phyloP scores from a whole-genome alignment of 2,888 invertebrate species.

The Drosophila birchii region DNA sequence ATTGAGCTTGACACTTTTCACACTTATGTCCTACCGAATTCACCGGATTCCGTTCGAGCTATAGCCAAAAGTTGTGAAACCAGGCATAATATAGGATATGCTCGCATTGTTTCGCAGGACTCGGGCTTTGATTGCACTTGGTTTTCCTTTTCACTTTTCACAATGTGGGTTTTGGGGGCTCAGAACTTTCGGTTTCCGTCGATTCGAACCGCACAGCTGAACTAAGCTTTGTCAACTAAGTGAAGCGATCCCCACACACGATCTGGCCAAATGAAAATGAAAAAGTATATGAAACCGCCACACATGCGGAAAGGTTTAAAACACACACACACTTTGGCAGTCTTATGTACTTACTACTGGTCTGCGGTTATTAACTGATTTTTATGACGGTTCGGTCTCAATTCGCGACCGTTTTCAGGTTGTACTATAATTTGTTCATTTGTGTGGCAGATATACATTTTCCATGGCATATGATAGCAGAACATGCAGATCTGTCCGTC shows the following conservation, averaged over 20 bases:
- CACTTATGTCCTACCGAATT: conserved; percentile 71
- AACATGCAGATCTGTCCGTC: conserved; percentile 45
- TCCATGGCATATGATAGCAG: conserved; percentile 38
- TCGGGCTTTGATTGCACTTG: conserved; percentile 17
- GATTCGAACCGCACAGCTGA: conserved; percentile 56
- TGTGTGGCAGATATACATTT: conserved; percentile 39
- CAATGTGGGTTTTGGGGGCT: background rate
- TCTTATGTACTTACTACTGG: conserved; percentile 11
- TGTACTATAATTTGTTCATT: conserved; percentile 39
- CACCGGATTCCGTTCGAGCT: conserved; percentile 65
- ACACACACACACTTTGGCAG: conserved; percentile 4
- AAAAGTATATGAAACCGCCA: conserved; percentile 4
- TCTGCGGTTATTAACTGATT: conserved; percentile 72
- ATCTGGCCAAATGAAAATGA: conserved; percentile 67
- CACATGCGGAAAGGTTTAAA: conserved; percentile 16
- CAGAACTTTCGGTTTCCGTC: conserved; percentile 45
- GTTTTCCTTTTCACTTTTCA: background rate
- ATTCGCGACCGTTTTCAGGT: conserved; percentile 63
- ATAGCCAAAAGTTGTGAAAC: conserved; percentile 49
- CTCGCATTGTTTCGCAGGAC: conserved; percentile 50
- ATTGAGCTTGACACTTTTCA: background rate
- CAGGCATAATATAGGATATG: conserved; percentile 42
- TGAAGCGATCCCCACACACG: conserved; percentile 21
- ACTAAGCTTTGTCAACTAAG: conserved; percentile 62
- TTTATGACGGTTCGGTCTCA: conserved; percentile 76